A percentile compares a stretch with the other conserved stretches of the same genome.
Conservation (phyloP, 2,113 vertebrate species). For the Dasyornis broadbenti region DNA sequence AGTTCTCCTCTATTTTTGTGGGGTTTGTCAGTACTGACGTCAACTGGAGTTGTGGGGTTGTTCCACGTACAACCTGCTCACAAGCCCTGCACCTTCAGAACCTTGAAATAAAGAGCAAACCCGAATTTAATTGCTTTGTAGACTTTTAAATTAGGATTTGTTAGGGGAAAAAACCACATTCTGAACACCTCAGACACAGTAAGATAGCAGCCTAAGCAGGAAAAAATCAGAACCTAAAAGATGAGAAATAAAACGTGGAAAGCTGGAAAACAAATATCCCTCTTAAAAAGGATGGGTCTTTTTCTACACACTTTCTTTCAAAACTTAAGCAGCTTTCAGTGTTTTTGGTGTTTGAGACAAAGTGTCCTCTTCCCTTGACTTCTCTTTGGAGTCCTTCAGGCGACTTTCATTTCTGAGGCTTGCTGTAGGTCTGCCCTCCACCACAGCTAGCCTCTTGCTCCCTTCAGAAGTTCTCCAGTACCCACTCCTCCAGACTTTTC, state of each 20-base stretch:
- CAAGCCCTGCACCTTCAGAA: not conserved
- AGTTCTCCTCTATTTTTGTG: not conserved
- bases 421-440: not conserved
- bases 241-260: rapidly evolving
- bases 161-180: not conserved
- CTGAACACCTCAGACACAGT: not conserved
- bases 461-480: not conserved
- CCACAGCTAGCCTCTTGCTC: not conserved
- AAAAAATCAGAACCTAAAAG: not conserved
- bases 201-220: not conserved
- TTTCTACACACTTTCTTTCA: not conserved
- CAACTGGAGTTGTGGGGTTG: not conserved
- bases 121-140: not conserved
- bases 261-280: not conserved
- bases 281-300: not conserved
- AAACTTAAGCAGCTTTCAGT: not conserved
- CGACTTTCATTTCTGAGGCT: not conserved
- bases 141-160: not conserved
- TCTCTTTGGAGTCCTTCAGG: not conserved
- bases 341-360: not conserved
- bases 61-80: not conserved
- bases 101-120: not conserved
- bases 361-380: not conserved
- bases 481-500: not conserved
- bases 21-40: not conserved